Conservation (phyloP, 1,140 invertebrate species). For the Vanessa atalanta region DNA sequence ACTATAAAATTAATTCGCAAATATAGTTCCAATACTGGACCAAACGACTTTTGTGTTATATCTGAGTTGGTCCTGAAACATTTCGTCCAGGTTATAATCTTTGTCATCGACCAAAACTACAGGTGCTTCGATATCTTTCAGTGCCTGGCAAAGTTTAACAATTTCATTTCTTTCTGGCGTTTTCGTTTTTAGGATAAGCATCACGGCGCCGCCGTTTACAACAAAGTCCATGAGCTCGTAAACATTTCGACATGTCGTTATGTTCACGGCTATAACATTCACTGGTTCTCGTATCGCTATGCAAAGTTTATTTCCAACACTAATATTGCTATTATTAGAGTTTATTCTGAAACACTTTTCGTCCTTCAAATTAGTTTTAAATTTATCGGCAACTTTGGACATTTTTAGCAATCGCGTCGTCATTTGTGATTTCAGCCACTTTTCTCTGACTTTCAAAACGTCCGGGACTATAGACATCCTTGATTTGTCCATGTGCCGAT, state of each 20-base stretch:
- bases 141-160: neutral
- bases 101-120: neutral
- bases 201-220: neutral
- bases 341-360: neutral
- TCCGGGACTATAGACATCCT: neutral
- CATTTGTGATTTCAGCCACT: neutral
- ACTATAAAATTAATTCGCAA: neutral
- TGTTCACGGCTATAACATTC: neutral
- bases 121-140: neutral
- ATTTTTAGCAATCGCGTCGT: neutral
- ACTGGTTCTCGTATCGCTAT: neutral
- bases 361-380: neutral
- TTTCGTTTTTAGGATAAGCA: neutral
- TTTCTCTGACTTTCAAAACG: neutral
- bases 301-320: neutral
- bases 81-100: neutral
- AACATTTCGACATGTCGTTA: neutral
- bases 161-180: neutral
- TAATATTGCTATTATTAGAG: neutral
- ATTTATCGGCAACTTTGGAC: neutral
- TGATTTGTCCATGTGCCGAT: neutral
- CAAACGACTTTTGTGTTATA: constrained; percentile 3
- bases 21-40: constrained; percentile 1
- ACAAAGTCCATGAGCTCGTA: neutral
- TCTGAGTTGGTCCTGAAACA: neutral